Conservation (phyloP, 2,888 invertebrate species). For the Rhyacophila evoluta region DNA sequence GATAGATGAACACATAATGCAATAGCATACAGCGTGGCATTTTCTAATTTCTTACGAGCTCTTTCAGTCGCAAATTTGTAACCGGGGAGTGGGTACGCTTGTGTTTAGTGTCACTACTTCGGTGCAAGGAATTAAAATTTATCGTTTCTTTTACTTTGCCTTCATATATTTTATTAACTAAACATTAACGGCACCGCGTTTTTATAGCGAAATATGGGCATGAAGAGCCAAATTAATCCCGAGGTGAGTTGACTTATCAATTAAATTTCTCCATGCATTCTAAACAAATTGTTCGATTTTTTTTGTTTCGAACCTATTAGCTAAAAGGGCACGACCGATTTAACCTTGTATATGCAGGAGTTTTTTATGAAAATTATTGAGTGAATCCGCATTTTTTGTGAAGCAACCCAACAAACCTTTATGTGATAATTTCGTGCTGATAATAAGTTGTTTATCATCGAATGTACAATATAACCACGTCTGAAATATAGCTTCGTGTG, state of each 20-base stretch:
- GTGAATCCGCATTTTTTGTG: not conserved
- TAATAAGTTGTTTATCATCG: no score
- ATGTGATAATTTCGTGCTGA: not conserved
- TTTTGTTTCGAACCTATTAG: constrained; percentile 1
- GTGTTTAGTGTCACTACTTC: not conserved
- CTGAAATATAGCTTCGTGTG: no score
- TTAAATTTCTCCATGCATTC: constrained; percentile 3
- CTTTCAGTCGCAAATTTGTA: constrained; percentile 8
- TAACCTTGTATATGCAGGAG: constrained; percentile 40
- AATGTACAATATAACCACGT: no score
- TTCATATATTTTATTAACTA: not conserved
- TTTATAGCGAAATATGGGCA: constrained; percentile 36
- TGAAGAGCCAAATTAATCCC: constrained; percentile 40
- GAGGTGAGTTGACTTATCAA: constrained; percentile 34
- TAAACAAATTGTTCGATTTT: constrained; percentile 15
- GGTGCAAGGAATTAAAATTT: not conserved
- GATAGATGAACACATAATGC: not conserved
- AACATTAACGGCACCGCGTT: not conserved
- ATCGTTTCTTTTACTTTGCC: not conserved
- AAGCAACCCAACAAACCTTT: not conserved
- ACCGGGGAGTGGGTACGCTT: not conserved
- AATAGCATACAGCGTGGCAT: not conserved
- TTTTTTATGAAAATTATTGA: not conserved
- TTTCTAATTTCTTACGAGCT: not conserved
- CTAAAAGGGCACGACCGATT: constrained; percentile 39